A percentile compares a stretch with the other conserved stretches of the same genome.
These are phyloP conservation scores for Apocrypta bakeri DNA, from an alignment of 1,140 invertebrate species.

Conservation along the genomic window DNA sequence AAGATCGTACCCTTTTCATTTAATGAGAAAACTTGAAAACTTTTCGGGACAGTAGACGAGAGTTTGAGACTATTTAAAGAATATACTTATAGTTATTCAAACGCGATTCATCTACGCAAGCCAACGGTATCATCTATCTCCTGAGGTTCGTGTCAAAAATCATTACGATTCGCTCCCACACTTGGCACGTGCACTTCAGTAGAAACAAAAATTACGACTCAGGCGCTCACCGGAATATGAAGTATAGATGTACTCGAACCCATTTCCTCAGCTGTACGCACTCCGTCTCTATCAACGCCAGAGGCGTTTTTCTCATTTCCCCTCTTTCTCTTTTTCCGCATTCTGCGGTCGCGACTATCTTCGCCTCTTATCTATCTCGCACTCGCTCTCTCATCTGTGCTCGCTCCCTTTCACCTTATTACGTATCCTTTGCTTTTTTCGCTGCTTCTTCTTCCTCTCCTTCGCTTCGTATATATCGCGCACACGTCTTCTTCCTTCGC, in stretches of 20 bases:
- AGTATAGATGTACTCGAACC: slow-evolving; percentile 53
- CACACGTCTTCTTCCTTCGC: slow-evolving; percentile 6
- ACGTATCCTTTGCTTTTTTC: slow-evolving; percentile 52
- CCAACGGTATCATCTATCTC: too few species aligned
- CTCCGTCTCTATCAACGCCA: slow-evolving; percentile 67
- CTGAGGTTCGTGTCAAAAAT: neutral
- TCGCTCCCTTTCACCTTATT: slow-evolving; percentile 56
- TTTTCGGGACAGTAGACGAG: neutral
- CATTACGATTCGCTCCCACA: neutral
- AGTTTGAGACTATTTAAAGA: neutral
- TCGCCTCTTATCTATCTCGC: slow-evolving; percentile 53
- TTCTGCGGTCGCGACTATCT: slow-evolving; percentile 23
- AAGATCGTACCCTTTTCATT: neutral
- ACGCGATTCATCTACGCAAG: too few species aligned
- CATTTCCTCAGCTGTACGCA: slow-evolving; percentile 63
- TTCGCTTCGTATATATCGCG: neutral
- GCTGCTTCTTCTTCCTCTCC: slow-evolving; percentile 28
- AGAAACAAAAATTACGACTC: neutral
- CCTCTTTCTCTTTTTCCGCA: slow-evolving; percentile 43
- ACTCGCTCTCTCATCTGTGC: slow-evolving; percentile 20
- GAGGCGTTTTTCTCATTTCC: slow-evolving; percentile 52
- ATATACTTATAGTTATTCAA: too few species aligned
- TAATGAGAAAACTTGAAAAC: neutral
- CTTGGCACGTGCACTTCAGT: neutral
- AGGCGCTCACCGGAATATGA: neutral